Base-by-base conservation (phyloP, 2,113 vertebrate genomes). In the Ailuropoda melanoleuca region DNA sequence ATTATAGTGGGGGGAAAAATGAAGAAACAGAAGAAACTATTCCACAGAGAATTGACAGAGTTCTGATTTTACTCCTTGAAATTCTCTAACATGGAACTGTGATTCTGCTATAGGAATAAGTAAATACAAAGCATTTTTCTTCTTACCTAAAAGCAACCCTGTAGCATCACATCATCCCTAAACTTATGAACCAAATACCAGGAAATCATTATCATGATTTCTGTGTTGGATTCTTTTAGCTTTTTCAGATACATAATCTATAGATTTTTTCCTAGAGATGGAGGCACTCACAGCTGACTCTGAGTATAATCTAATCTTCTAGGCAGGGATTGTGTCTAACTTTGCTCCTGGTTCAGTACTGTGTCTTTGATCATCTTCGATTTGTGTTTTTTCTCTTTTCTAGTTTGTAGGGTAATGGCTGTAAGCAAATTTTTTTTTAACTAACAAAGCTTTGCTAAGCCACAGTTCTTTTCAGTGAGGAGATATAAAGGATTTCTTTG, bases 41-140 rank as follows among this genome's bases (percentile, higher is more conserved):
- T 95, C 50, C 37, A 83, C 34, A 86, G 39, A 88, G 60, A 75
- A 68, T 53, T 55, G 50, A 18, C 64, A 95, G 75, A 83, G 4
- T 95, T 95, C 43, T 66, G 34, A 21, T 97, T 97, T 93, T 91
- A 55, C 24, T 58, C 8, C 60, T 88, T 88, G 85, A 46, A 85
- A 88, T 88, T 96, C 14, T 97, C 15, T 70, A 46, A 80, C 34
- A 10, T 50, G 87, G 80, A 90, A 29, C 55, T 93, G 5, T 39
- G 46, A 55, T 92, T 86, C 66, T 95, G 48, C 29, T 77, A 1
- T 90, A 56, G 68, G 48, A 95, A 78, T 91, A 55, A 64, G 53
- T 86, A n/a, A 81, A 90, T 29, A 64, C 21, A 85, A n/a, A 78
- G 21, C 19, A 37, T 26, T 75, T 92, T 96, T 77, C 10, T 75